Evolutionary conservation across 2,888 invertebrate species (phyloP).

Genomic region (Cactoblastis cactorum): DNA sequence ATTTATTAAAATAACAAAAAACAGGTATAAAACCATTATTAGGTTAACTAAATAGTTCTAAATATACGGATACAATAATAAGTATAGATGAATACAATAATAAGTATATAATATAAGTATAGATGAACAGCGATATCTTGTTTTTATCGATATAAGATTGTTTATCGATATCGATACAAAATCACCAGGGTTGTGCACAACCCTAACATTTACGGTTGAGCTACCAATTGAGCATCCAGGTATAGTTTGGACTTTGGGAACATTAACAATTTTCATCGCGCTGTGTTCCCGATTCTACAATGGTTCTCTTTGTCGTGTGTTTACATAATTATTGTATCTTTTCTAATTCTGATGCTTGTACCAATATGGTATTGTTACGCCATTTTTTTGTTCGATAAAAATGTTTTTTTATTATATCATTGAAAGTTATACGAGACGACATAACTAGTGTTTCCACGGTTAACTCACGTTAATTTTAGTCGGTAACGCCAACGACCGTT

Average conservation of each 20-base stretch:
- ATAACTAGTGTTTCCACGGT: too few species aligned
- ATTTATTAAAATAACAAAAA: too few species aligned
- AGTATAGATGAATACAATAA: not conserved
- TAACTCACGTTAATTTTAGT: too few species aligned
- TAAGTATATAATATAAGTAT: not conserved
- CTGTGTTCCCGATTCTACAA: not conserved
- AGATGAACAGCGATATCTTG: not conserved
- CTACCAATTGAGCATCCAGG: slow-evolving; percentile 16
- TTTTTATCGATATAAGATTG: not conserved
- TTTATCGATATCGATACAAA: not conserved
- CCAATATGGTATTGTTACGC: too few species aligned
- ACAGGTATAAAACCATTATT: too few species aligned
- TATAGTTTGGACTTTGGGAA: slow-evolving; percentile 13
- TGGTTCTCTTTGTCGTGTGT: not conserved
- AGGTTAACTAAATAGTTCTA: too few species aligned
- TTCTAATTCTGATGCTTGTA: too few species aligned
- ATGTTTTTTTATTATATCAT: too few species aligned
- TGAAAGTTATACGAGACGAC: too few species aligned
- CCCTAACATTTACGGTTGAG: slow-evolving; percentile 8
- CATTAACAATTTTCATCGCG: slow-evolving; percentile 23
- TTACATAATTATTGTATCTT: not conserved
- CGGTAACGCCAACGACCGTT: too few species aligned
- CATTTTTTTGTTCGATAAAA: too few species aligned
- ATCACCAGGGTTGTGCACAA: too few species aligned
- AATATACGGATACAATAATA: not conserved